phyloP scores from a whole-genome alignment of 2,113 vertebrate genomes.

The Crotalus tigris region DNA sequence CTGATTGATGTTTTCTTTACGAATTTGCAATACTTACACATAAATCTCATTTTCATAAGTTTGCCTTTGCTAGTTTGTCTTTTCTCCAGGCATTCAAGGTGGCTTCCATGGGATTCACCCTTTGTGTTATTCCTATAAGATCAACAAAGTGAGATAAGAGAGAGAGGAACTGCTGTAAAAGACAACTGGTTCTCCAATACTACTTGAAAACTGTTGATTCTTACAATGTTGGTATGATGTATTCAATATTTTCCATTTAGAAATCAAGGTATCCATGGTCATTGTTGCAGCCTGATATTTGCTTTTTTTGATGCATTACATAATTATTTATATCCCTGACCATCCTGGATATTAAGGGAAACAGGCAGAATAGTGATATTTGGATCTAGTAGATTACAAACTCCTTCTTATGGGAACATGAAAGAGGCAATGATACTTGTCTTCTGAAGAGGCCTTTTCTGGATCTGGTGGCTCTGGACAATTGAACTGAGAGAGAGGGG shows the following conservation, averaged over 20 bases:
- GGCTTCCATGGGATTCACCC: not conserved
- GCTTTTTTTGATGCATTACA: not conserved
- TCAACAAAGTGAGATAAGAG: not conserved
- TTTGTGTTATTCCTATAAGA: not conserved
- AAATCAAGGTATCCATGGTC: not conserved
- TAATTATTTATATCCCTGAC: not conserved
- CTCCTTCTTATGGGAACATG: not conserved
- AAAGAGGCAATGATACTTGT: not conserved
- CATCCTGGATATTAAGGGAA: not conserved
- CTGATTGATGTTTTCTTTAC: slow-evolving; percentile 36
- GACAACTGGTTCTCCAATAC: not conserved
- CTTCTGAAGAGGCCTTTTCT: not conserved
- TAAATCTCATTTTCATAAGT: slow-evolving; percentile 23
- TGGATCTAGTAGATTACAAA: not conserved
- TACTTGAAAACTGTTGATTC: not conserved
- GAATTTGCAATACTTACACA: slow-evolving; percentile 28
- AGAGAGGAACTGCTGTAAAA: not conserved
- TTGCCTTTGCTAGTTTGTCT: not conserved
- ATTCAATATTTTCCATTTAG: not conserved
- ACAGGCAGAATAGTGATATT: not conserved
- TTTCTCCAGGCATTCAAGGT: not conserved
- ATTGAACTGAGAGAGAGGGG: not conserved
- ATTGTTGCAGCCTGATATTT: not conserved
- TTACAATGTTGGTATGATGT: not conserved
- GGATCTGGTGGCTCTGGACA: not conserved